Base-by-base conservation (phyloP, 2,888 invertebrate species). In the Craniophora ligustri region DNA sequence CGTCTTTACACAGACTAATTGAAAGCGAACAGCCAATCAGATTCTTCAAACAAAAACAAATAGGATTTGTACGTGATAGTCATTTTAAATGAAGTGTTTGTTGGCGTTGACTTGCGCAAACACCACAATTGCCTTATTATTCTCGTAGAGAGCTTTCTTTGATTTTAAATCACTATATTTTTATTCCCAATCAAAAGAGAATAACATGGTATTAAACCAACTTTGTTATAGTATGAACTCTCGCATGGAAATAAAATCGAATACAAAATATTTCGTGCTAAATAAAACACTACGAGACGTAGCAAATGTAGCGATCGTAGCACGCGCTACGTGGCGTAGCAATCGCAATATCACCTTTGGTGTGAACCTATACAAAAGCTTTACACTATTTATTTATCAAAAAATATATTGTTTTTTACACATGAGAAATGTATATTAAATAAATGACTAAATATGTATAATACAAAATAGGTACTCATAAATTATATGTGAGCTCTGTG, bases 11-110 rank as follows among this genome's bases (percentile, higher is more conserved):
- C 30, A 34, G 15, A 54, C 30, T 42, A 68, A 68, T 62, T 54
- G 44, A 45, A 48, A 41, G 18, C 41, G 34, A 68, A 45, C 36
- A 62, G 11, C 55, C 55, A 63, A 68, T 64, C 41, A 46, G 69
- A 38, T 45, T 34, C 48, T 31, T 54, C 30, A 45, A 40, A 40
- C 39, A 26, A 28, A 48, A 54, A 31, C 30, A 45, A 54, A 53
- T 53, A 45, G 11, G 18, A 4, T 39, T 2, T 5, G 40, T 41
- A 44, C 68, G 68, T 62, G 54, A 31, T 19, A 15, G 21, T 44
- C 28, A 26, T 63, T 44, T 50, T 32, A 44, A 47, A 40, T 48
- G 19, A 28, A 8, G 5, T 7, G 16, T n/a, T 10, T 44, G 6
- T 31, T 10, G 8, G n/a, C 26, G 10, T 36, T 28, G 10, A 45